These are phyloP conservation scores for Lepetodrilus schrolli DNA, from an alignment of 2,888 invertebrate species.

Conservation along the genomic window DNA sequence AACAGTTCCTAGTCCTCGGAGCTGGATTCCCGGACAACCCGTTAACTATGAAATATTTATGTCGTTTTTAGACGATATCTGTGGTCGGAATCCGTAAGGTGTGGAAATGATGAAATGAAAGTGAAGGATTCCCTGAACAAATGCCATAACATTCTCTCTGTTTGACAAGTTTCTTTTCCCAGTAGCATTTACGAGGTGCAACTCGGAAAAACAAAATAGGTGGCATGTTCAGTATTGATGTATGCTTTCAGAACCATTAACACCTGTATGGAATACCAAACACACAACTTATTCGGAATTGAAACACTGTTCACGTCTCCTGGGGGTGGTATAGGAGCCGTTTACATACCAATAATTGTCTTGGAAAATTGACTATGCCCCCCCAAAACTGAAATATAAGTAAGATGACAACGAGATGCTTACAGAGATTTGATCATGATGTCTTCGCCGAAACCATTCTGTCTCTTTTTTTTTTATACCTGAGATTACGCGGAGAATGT, in stretches of 20 bases:
- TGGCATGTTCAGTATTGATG: background rate
- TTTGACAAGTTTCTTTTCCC: background rate
- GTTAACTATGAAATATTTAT: slow-evolving; percentile 20
- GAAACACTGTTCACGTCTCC: too few relatives aligned
- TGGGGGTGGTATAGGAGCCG: too few relatives aligned
- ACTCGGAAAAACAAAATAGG: background rate
- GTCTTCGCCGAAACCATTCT: too few relatives aligned
- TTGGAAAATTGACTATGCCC: too few relatives aligned
- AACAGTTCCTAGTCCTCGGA: background rate
- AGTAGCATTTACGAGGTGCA: background rate
- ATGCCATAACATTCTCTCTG: slow-evolving; percentile 15
- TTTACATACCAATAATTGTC: too few relatives aligned
- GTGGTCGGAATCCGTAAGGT: background rate
- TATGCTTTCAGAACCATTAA: background rate
- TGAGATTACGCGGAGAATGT: too few relatives aligned
- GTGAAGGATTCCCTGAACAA: background rate
- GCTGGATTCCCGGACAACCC: background rate
- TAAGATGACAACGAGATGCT: too few relatives aligned
- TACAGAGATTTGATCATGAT: too few relatives aligned
- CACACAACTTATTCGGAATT: too few relatives aligned
- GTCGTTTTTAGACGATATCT: slow-evolving; percentile 18
- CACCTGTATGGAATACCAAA: too few relatives aligned
- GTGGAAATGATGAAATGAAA: slow-evolving; percentile 21
- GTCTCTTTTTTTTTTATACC: too few relatives aligned
- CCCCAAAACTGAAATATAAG: too few relatives aligned